Base-by-base conservation (phyloP, 2,888 invertebrate genomes). In the Dorcus parallelipipedus region DNA sequence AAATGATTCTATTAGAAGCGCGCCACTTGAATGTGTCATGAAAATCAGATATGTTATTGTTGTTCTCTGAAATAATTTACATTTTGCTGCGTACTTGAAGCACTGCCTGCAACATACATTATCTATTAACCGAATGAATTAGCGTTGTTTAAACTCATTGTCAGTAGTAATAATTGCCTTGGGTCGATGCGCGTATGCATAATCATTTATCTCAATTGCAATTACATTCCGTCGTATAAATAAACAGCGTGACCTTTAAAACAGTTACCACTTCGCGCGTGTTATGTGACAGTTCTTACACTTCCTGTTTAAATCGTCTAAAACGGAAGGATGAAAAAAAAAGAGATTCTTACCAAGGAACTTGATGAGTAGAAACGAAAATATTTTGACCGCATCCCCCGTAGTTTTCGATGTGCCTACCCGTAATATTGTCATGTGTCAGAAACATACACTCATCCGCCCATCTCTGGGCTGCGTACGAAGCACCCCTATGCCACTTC, bases 371-470 rank as follows among this genome's bases (percentile, higher is more conserved):
- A n/a, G 91, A 84, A 26, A 91, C 87, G 74, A 91, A 92, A 59
- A 92, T 86, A 76, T 92, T 92, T 76, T 92, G 91, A 2, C 91
- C 92, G 71, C 91, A 91, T 33, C 84, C 78, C 38, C 91, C 91
- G 64, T 86, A 86, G 59, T 83, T 79, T 10, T 87, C 83, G 38
- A 87, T 82, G 59, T 83, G 82, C 59, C 89, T 83, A 57, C 89
- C 89, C 20, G 81, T 81, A 1, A 83, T 80, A 67, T 84, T 83
- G 71, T 90, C 90, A 73, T 92, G 91, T 40, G 82, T 80, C 38
- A 92, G 78, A 67, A 87, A 84, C 66, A 83, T 77, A 70, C 92
- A 92, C 64, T 83, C 78, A 58, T 89, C 84, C 0, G 92, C 88
- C 84, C 91, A 91, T 56, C 78, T 79, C 74, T 91, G 91, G 0